These are phyloP conservation scores for Zaprionus lachaisei DNA, from an alignment of 1,140 invertebrate species.

Conservation along the genomic window DNA sequence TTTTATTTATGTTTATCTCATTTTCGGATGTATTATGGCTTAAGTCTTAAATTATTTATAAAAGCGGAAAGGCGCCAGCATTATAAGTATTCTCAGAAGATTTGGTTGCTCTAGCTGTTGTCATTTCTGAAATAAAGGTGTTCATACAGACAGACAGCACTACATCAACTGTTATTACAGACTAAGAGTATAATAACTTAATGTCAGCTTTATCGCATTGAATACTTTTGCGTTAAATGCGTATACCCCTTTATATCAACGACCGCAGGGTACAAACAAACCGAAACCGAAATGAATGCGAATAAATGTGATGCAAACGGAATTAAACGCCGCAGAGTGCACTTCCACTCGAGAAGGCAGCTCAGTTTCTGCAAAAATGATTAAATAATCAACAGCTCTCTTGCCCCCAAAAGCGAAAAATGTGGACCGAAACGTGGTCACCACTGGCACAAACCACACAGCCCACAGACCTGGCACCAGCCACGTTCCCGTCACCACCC, in stretches of 20 bases:
- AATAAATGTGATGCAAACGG: constrained; percentile 66
- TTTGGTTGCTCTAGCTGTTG: neutral
- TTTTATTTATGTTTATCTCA: too few relatives aligned
- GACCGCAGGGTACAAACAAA: neutral
- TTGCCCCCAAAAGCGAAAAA: constrained; percentile 33
- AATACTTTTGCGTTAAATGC: neutral
- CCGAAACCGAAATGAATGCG: constrained; percentile 30
- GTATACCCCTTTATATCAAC: neutral
- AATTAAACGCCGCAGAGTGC: constrained; percentile 70
- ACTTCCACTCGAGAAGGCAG: constrained; percentile 77
- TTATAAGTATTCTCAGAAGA: neutral
- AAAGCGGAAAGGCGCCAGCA: too few relatives aligned
- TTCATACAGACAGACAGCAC: neutral
- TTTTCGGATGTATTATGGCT: too few relatives aligned
- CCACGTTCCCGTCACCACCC: too few relatives aligned
- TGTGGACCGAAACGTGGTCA: constrained; percentile 38
- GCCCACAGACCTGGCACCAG: constrained; percentile 1
- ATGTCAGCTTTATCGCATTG: too few relatives aligned
- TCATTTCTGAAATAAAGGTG: neutral
- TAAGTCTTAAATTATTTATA: too few relatives aligned
- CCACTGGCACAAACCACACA: constrained; percentile 31
- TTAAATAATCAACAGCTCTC: constrained; percentile 76
- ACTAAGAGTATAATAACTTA: too few relatives aligned
- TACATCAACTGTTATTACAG: too few relatives aligned
- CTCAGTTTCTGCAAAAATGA: constrained; percentile 55